Percentiles rank a stretch among this genome's conserved stretches.
These are phyloP conservation scores for Pantherophis guttatus DNA, from an alignment of 2,113 vertebrate genomes.

Conservation along the genomic window DNA sequence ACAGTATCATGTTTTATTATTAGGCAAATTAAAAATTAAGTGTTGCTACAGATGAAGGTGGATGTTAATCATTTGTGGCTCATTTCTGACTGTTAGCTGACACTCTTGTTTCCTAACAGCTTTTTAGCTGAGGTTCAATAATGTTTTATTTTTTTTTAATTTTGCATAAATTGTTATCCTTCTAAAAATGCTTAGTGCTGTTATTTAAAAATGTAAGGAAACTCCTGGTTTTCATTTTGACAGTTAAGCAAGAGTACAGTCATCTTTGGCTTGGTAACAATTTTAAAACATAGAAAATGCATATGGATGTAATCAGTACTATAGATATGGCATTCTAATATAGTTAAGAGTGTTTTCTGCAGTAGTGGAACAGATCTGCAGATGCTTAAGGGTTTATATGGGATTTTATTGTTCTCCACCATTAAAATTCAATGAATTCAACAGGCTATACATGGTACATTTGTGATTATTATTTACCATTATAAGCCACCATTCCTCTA, in stretches of 20 bases:
- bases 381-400: background rate
- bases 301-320: slow-evolving; percentile 12
- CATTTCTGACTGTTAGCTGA: background rate
- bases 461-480: background rate
- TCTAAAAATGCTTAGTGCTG: background rate
- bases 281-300: slow-evolving; percentile 16
- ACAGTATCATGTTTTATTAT: background rate
- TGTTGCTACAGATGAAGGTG: background rate
- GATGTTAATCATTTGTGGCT: background rate
- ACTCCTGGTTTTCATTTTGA: slow-evolving; percentile 15
- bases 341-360: background rate
- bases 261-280: slow-evolving; percentile 1
- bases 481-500: background rate
- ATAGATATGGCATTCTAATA: slow-evolving; percentile 6
- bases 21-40: slow-evolving; percentile 20
- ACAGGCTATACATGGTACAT: background rate
- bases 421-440: background rate
- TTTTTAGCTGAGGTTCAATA: background rate
- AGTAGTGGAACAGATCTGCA: background rate
- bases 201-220: background rate
- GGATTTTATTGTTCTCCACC: background rate
- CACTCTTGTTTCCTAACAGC: background rate
- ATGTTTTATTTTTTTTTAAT: background rate
- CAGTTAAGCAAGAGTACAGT: slow-evolving; percentile 3
- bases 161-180: background rate